These are phyloP conservation scores for Liopterus haemorrhoidalis DNA, from an alignment of 2,888 invertebrate genomes.

Conservation along the genomic window DNA sequence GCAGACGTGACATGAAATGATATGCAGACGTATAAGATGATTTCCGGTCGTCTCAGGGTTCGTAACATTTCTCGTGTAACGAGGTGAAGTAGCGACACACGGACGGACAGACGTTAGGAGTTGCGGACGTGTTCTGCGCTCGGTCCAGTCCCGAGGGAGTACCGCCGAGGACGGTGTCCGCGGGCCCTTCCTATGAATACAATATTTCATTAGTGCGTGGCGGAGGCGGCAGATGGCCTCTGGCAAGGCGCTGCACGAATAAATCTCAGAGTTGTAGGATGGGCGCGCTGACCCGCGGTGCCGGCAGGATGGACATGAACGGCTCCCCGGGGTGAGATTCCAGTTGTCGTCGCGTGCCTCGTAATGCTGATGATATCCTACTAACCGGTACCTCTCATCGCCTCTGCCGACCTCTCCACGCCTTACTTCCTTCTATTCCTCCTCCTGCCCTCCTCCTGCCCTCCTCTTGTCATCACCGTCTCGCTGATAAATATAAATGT, in stretches of 20 bases:
- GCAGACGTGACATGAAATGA: no score
- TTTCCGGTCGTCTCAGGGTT: no score
- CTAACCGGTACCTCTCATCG: constrained; percentile 10
- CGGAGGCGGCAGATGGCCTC: constrained; percentile 20
- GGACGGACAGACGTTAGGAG: not conserved
- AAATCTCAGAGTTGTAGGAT: constrained; percentile 41
- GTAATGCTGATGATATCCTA: constrained; percentile 28
- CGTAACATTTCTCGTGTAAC: not conserved
- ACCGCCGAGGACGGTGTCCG: constrained; percentile 30
- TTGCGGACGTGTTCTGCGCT: constrained; percentile 2
- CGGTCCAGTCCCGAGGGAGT: constrained; percentile 5
- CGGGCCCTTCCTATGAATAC: constrained; percentile 45
- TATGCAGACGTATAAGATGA: no score
- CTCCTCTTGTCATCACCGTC: no score
- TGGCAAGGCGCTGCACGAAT: constrained; percentile 41
- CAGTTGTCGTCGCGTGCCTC: constrained; percentile 40
- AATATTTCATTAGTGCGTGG: constrained; percentile 43
- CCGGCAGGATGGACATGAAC: constrained; percentile 35
- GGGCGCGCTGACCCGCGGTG: constrained; percentile 1
- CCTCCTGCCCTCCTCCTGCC: not conserved
- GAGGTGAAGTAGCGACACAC: not conserved
- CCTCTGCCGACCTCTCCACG: not conserved
- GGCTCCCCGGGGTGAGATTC: constrained; percentile 46
- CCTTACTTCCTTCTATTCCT: not conserved
- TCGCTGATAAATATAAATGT: constrained; percentile 18